Evolutionary conservation across 2,797 vertebrate genomes (phyloP).

Genomic region (Anguilla pacifica): DNA sequence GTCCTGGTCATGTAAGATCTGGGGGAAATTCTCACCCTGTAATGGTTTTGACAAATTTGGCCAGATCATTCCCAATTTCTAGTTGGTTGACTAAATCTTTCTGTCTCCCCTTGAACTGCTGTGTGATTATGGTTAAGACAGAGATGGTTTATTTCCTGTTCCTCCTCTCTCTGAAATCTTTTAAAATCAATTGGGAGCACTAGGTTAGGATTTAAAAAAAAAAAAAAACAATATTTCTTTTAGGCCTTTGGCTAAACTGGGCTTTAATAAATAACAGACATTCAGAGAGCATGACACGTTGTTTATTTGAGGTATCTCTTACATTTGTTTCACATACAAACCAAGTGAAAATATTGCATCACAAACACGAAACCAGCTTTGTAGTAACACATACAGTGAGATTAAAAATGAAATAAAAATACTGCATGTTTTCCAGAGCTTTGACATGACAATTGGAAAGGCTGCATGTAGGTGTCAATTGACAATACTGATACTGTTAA

Average conservation of each 20-base stretch:
- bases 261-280: not conserved
- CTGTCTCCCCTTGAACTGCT: not conserved
- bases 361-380: not conserved
- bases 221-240: not conserved
- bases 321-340: conserved; percentile 51
- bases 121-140: not conserved
- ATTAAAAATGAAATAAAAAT: conserved; percentile 28
- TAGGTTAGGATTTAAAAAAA: too few relatives aligned
- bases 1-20: not conserved
- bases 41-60: not conserved
- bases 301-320: conserved; percentile 60
- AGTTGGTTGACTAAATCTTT: not conserved
- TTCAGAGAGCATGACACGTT: conserved; percentile 29
- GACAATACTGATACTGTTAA: conserved; percentile 4
- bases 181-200: too few relatives aligned
- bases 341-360: conserved; percentile 38
- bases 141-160: not conserved
- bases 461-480: not conserved
- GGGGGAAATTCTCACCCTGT: not conserved
- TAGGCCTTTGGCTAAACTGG: not conserved
- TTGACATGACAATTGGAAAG: not conserved
- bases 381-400: not conserved
- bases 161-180: not conserved
- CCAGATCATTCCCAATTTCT: not conserved
- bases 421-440: conserved; percentile 35